Evolutionary conservation across 2,888 invertebrate species (phyloP), one percentile per base, ranked within the genome.

Genomic region (Emesis russula): DNA sequence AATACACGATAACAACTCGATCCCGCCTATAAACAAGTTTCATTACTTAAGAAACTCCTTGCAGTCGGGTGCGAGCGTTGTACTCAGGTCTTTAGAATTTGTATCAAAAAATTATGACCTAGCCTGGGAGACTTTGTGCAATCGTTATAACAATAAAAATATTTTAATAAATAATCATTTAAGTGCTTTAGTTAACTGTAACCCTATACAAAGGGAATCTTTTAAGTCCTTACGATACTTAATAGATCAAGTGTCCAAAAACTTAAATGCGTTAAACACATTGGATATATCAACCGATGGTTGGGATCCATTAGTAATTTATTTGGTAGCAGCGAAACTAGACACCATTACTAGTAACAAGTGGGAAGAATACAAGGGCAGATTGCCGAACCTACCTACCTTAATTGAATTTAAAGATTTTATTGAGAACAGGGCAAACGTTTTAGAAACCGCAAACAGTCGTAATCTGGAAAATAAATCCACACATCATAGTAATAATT

Each of bases 11-110:
- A 93, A 92, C 31, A 85, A 88, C 4, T 70, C 53, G 7, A 87
- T 95, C n/a, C 81, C 88, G 11, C 44, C 48, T 3, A 94, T 94
- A 9, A 91, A 90, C 70, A 94, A 94, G 66, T 93, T 93, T 85
- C 92, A 94, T 48, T 94, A 93, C 73, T 76, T 94, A 6, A 31
- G 90, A 9, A 79, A 88, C 7, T 83, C 87, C 15, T 82, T 94
- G 41, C 87, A 90, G 71, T 86, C 85, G n/a, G 70, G 85, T n/a
- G 88, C 88, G 11, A n/a, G 71, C 9, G 25, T 80, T 11, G 63
- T 88, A n/a, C 82, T 88, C 15, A 85, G 79, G 68, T 88, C 88
- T 3, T 70, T 88, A 31, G 82, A 85, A 33, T 85, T 88, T 53
- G 80, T 58, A 11, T 70, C 88, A n/a, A 53, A 70, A 18, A 88